A percentile compares a stretch with the other conserved stretches of the same genome.
These are phyloP conservation scores for Neodiprion fabricii DNA, from an alignment of 1,140 invertebrate genomes.

Conservation along the genomic window DNA sequence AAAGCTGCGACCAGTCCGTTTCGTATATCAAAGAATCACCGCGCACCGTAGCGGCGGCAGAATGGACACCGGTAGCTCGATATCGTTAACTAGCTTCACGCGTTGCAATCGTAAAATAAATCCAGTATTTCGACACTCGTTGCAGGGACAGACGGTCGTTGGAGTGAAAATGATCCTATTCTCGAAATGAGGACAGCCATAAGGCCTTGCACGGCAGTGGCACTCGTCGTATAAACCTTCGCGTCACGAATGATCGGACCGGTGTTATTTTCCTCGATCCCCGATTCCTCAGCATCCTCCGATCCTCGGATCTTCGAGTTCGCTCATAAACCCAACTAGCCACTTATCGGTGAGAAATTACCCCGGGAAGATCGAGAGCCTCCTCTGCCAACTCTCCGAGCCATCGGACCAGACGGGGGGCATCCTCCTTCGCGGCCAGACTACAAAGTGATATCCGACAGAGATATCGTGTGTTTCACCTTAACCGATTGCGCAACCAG, in stretches of 20 bases:
- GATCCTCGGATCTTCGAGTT: background rate
- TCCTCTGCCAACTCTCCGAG: background rate
- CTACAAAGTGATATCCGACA: conserved; percentile 55
- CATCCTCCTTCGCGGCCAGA: conserved; percentile 39
- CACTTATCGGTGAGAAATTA: background rate
- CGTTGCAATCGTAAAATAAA: background rate
- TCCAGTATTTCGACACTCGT: background rate
- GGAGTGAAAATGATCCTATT: background rate
- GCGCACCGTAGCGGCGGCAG: background rate
- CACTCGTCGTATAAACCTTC: background rate
- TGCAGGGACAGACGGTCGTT: background rate
- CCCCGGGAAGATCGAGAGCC: background rate
- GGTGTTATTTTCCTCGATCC: background rate
- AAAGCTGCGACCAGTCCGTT: background rate
- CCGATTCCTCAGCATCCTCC: background rate
- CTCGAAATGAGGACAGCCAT: conserved; percentile 1
- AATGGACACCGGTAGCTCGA: background rate
- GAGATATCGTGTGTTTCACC: conserved; percentile 43
- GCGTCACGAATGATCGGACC: background rate
- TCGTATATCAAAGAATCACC: conserved; percentile 7
- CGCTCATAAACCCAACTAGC: background rate
- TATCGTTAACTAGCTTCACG: background rate
- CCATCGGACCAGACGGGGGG: conserved; percentile 42
- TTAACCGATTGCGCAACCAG: conserved; percentile 45
- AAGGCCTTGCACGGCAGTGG: background rate